Evolutionary conservation across 2,113 vertebrate species (phyloP), one percentile per base, ranked within the genome.

Genomic region (Junco hyemalis): DNA sequence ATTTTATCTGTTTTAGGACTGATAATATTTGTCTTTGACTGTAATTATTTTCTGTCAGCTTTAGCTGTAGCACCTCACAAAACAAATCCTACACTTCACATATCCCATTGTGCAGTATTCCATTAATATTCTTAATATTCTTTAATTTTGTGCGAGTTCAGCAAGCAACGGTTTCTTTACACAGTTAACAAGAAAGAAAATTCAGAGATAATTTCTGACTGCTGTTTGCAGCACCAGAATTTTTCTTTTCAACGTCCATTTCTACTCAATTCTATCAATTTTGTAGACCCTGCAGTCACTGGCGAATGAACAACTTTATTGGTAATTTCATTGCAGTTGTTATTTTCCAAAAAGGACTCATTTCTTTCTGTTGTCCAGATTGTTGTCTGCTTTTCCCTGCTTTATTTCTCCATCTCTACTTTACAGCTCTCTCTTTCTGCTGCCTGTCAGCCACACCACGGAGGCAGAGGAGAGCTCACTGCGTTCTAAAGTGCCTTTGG

Each of bases 311-410:
- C 40, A 18, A 9, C 20, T 31, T 28, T 9, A 33, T 19, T 17
- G 12, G 19, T 29, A 6, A 5, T 59, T 71, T 72, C 18, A 12
- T n/a, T 54, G 13, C 0, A 0, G 40, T 31, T 40, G 7, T 38
- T 60, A 21, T 69, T 79, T 85, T 51, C 57, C 31, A 48, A 12
- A 45, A 50, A 0, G 0, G 40, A n/a, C n/a, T 33, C 0, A 11
- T 48, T 89, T 81, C 12, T n/a, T 70, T 31, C 24, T 5, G 7
- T 7, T 74, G 44, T 19, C 21, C 6, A 4, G 48, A 16, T 53
- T 88, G 79, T 59, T 69, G 2, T 8, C 44, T 50, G 6, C 21
- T 31, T 60, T 59, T 9, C 7, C 22, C 44, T 38, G 8, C 21
- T 77, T 80, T 23, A 33, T 84, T 71, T 64, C 48, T 56, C 44